Evolutionary conservation across 2,888 invertebrate species (phyloP).

Genomic region (Coleophora flavipennella): DNA sequence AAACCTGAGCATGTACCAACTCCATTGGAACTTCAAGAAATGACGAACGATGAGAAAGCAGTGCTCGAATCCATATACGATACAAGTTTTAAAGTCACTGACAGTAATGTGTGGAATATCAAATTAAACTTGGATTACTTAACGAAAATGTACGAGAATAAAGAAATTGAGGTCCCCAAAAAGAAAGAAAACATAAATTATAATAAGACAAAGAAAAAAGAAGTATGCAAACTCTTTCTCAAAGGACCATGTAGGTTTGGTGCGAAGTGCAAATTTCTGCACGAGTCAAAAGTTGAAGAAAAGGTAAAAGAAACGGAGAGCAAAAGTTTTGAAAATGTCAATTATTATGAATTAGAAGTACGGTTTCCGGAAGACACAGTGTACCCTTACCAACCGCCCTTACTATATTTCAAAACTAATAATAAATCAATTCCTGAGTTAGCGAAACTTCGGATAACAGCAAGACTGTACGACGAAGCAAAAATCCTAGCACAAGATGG

Average conservation of each 20-base stretch:
- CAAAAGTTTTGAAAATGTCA: slow-evolving; percentile 44
- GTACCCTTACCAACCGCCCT: slow-evolving; percentile 83
- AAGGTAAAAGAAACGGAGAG: slow-evolving; percentile 29
- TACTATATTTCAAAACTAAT: slow-evolving; percentile 78
- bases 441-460: slow-evolving; percentile 76
- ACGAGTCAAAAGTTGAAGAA: slow-evolving; percentile 65
- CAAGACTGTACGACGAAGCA: slow-evolving; percentile 79
- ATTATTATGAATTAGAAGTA: slow-evolving; percentile 81
- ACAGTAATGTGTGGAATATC: slow-evolving; percentile 81
- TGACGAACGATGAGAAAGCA: slow-evolving; percentile 80
- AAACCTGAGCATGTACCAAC: slow-evolving; percentile 54
- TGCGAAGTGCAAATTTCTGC: slow-evolving; percentile 81
- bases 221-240: slow-evolving; percentile 75
- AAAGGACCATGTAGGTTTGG: slow-evolving; percentile 82
- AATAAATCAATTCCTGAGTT: slow-evolving; percentile 74
- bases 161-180: slow-evolving; percentile 56
- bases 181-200: slow-evolving; percentile 50
- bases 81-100: slow-evolving; percentile 77
- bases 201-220: slow-evolving; percentile 65
- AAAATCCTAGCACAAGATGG: slow-evolving; percentile 76
- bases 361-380: slow-evolving; percentile 79
- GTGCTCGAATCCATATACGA: slow-evolving; percentile 86
- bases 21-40: slow-evolving; percentile 73
- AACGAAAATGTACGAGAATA: slow-evolving; percentile 67
- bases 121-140: slow-evolving; percentile 79